Evolutionary conservation across 2,113 vertebrate species (phyloP).

Genomic region (Laticauda laticaudata): DNA sequence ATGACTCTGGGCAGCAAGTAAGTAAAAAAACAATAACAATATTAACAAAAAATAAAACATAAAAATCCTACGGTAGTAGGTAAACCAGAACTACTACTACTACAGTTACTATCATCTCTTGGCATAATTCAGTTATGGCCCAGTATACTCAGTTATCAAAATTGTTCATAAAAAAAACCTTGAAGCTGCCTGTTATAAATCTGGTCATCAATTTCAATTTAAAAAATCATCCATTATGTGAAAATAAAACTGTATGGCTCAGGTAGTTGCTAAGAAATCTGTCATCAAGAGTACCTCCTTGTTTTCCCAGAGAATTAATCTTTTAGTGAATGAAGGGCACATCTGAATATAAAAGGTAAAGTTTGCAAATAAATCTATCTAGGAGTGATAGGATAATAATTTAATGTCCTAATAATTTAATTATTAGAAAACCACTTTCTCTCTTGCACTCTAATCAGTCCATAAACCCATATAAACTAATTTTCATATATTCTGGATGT

Average conservation of each 20-base stretch:
- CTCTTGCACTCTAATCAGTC: neutral
- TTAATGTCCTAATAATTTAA: constrained; percentile 6
- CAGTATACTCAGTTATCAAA: neutral
- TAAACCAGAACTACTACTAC: neutral
- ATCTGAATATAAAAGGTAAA: neutral
- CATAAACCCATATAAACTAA: constrained; percentile 7
- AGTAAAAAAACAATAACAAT: neutral
- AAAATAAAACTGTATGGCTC: neutral
- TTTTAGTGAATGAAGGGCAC: constrained; percentile 11
- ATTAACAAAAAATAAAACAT: neutral
- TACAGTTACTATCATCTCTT: neutral
- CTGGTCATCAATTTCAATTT: constrained; percentile 13
- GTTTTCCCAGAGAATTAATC: constrained; percentile 9
- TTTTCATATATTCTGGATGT: neutral
- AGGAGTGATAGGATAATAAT: neutral
- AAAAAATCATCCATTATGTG: constrained; percentile 2
- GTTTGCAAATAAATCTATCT: constrained; percentile 1
- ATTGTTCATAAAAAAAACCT: neutral
- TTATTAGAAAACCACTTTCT: neutral
- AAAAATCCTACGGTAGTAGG: neutral
- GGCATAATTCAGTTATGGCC: neutral
- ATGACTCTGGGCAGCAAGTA: neutral
- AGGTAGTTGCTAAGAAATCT: constrained; percentile 13
- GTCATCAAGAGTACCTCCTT: neutral
- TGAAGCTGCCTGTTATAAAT: constrained; percentile 3